Conservation (phyloP, 2,888 invertebrate genomes). For the Loripinus fragilis region DNA sequence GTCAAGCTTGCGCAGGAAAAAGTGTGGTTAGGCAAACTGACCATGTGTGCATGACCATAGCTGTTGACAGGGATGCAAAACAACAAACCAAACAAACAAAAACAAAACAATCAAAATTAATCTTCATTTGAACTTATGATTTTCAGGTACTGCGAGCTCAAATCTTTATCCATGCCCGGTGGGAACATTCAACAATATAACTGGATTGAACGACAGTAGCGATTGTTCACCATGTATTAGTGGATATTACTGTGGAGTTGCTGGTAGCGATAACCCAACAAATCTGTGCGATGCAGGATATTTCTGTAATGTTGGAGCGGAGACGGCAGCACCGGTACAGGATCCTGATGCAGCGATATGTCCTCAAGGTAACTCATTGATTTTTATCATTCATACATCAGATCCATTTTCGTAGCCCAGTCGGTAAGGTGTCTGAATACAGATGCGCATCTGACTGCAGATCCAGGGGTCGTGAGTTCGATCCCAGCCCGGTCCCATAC, state of each 20-base stretch:
- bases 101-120: too few relatives aligned
- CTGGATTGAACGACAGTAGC: slow-evolving; percentile 67
- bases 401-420: too few relatives aligned
- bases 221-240: slow-evolving; percentile 75
- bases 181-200: slow-evolving; percentile 77
- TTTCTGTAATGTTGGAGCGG: slow-evolving; percentile 75
- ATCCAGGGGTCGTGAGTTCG: too few relatives aligned
- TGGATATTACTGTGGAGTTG: slow-evolving; percentile 76
- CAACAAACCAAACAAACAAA: too few relatives aligned
- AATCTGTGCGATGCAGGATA: slow-evolving; percentile 76
- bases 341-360: slow-evolving; percentile 78
- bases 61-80: too few relatives aligned
- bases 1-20: too few relatives aligned
- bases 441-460: too few relatives aligned
- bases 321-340: slow-evolving; percentile 77
- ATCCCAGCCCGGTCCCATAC: too few relatives aligned
- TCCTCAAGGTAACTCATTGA: slow-evolving; percentile 75
- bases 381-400: too few relatives aligned
- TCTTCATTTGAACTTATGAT: not conserved
- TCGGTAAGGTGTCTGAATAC: too few relatives aligned
- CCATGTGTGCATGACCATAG: too few relatives aligned
- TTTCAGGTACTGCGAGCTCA: slow-evolving; percentile 66
- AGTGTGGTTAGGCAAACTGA: too few relatives aligned
- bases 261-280: slow-evolving; percentile 75
- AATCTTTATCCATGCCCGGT: slow-evolving; percentile 72